These are phyloP conservation scores for human DNA, from an alignment of 2,113 vertebrate genomes.

Conservation along the genomic window DNA sequence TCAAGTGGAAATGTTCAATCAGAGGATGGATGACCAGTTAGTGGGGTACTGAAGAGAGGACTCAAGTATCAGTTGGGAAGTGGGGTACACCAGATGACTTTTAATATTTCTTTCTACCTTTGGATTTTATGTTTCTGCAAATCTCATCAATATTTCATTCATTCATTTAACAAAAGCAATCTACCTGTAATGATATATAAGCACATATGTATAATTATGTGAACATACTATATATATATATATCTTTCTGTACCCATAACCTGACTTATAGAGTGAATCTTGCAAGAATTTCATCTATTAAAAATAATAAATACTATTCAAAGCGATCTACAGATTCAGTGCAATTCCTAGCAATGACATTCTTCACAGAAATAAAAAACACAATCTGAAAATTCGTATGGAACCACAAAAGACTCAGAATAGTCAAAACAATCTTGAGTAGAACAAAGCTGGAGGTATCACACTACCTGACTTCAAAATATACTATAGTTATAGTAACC, in stretches of 20 bases:
- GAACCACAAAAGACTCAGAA: background rate
- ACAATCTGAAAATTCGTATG: background rate
- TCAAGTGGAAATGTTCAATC: background rate
- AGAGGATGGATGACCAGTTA: background rate
- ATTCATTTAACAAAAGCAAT: background rate
- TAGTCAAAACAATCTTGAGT: background rate
- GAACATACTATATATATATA: background rate
- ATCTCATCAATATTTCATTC: background rate
- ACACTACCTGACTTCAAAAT: background rate
- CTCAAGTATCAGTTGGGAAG: background rate
- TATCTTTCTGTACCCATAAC: background rate
- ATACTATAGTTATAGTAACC: background rate
- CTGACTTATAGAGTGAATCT: background rate
- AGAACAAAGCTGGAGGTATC: background rate
- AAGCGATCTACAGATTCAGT: background rate
- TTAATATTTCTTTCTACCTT: background rate
- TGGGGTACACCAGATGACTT: background rate
- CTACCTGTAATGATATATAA: background rate
- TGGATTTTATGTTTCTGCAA: conserved; percentile 2
- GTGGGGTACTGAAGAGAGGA: background rate
- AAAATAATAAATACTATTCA: background rate
- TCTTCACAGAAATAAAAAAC: background rate
- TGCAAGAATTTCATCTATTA: background rate
- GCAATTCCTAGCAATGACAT: background rate
- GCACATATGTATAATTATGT: background rate